These are phyloP conservation scores for Poeciliopsis presidionis DNA, from an alignment of 2,797 vertebrate genomes.

Conservation along the genomic window DNA sequence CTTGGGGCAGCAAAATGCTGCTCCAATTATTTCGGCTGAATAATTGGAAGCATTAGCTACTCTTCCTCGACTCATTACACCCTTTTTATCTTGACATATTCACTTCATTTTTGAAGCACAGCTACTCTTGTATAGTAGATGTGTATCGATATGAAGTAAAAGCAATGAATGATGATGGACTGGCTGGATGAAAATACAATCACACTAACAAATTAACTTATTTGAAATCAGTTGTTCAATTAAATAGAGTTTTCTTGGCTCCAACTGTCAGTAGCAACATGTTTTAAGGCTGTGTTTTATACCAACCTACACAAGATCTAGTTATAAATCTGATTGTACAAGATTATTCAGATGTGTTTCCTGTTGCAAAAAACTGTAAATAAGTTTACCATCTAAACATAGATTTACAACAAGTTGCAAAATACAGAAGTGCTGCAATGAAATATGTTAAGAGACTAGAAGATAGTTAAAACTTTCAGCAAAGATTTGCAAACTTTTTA, in stretches of 20 bases:
- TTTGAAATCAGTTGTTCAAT: background rate
- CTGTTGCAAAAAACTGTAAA: background rate
- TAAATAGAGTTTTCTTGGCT: background rate
- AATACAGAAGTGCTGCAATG: background rate
- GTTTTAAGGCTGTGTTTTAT: conserved; percentile 29
- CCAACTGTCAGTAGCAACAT: background rate
- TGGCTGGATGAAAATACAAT: background rate
- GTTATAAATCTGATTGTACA: background rate
- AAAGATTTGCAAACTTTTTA: background rate
- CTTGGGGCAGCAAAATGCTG: background rate
- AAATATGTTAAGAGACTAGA: background rate
- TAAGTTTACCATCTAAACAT: background rate
- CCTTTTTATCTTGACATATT: background rate
- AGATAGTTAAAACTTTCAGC: background rate
- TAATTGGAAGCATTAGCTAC: background rate
- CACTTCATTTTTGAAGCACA: background rate
- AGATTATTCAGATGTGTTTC: background rate
- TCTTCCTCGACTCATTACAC: background rate
- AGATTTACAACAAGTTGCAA: background rate
- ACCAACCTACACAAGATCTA: background rate
- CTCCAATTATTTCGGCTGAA: background rate
- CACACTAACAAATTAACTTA: background rate
- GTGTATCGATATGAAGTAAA: background rate
- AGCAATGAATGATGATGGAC: background rate
- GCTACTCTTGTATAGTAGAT: background rate